Evolutionary conservation across 2,888 invertebrate species (phyloP).

Genomic region (Rhagium mordax): DNA sequence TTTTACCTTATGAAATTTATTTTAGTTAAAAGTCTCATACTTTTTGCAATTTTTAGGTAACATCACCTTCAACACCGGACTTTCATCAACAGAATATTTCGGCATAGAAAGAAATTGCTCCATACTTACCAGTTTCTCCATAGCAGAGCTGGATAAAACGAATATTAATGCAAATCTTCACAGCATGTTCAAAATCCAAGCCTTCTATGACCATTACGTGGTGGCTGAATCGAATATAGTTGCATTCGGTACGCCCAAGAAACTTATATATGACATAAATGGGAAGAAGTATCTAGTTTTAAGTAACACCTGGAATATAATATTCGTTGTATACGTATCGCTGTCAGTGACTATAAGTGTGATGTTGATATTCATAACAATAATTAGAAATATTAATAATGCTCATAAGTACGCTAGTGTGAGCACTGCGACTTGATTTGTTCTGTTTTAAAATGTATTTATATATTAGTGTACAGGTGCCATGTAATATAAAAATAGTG

Average conservation of each 20-base stretch:
- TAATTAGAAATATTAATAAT: not conserved
- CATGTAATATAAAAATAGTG: too few relatives aligned
- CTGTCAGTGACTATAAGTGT: not conserved
- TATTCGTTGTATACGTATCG: not conserved
- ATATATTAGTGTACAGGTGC: too few relatives aligned
- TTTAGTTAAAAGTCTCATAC: too few relatives aligned
- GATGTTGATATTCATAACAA: not conserved
- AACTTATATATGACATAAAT: not conserved
- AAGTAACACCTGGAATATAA: not conserved
- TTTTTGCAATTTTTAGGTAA: not conserved
- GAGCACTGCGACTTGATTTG: too few relatives aligned
- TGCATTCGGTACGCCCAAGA: not conserved
- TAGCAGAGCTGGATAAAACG: not conserved
- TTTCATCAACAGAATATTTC: not conserved
- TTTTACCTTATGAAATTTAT: too few relatives aligned
- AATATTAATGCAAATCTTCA: not conserved
- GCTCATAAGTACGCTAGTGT: not conserved
- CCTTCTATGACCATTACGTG: not conserved
- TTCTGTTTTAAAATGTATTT: too few relatives aligned
- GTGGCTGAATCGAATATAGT: not conserved
- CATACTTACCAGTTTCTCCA: not conserved
- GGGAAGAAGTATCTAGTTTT: not conserved
- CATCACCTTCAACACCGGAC: not conserved
- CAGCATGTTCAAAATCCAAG: not conserved
- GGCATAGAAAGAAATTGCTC: not conserved